Base-by-base conservation (phyloP, 2,797 vertebrate genomes). In the Rhabdophis nuchalis region DNA sequence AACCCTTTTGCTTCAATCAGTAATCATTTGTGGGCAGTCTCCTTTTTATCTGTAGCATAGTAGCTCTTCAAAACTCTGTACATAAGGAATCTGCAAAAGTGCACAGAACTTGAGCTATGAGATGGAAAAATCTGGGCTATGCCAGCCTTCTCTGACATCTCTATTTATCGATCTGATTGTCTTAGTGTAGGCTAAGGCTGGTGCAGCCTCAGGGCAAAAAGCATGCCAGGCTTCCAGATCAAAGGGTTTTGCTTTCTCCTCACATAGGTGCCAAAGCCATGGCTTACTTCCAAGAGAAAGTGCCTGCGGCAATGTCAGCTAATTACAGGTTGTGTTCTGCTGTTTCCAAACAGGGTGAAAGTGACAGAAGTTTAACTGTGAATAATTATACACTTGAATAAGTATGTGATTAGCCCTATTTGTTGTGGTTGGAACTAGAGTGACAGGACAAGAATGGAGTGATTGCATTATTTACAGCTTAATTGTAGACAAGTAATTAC, bases 381-480 rank as follows among this genome's bases (percentile, higher is more conserved):
- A 98, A 98, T 98, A 98, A 98, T 98, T 98, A 98, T 97, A 98
- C 97, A 97, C 97, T 98, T 96, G 97, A 98, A 97, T 97, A 97
- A 98, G 97, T 98, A 97, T 97, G 97, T 98, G 97, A 98, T 98
- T 98, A 98, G 97, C 96, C 96, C 96, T 97, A 97, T 98, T 98
- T 98, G 97, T 97, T 98, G 97, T 97, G 97, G 95, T 97, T 96
- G 96, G 97, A 96, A 96, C 95, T 96, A 95, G 96, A 98, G 95
- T 97, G 97, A 97, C 93, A 96, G 97, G 97, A 97, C 97, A 97
- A 98, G 97, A 97, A 98, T 97, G 95, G 95, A 96, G 94, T 97
- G 97, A 98, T 97, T 98, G 96, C 97, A 97, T 98, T 98, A 97
- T 98, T 98, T 98, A 98, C 97, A 97, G 97, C 97, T 97, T 97